Conservation (phyloP, 1,140 invertebrate genomes). For the Chrysomallon squamiferum region DNA sequence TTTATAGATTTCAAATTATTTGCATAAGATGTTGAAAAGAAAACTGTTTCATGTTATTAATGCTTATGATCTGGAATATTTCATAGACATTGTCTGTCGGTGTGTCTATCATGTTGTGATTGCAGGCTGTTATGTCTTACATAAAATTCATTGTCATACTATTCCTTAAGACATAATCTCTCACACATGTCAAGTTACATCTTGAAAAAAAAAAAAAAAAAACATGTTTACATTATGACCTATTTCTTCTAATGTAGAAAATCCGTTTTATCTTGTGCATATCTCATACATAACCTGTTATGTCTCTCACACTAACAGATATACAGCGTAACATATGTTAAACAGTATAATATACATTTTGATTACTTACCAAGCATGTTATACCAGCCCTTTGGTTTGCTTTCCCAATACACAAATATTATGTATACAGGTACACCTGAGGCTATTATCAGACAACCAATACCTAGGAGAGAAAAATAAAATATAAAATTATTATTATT, state of each 20-base stretch:
- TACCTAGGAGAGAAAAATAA: conserved; percentile 36
- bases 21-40: neutral
- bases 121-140: neutral
- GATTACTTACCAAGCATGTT: conserved; percentile 49
- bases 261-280: neutral
- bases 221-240: neutral
- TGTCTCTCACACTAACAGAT: neutral
- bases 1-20: neutral
- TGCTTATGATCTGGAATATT: neutral
- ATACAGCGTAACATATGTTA: neutral
- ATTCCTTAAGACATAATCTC: neutral
- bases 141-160: neutral
- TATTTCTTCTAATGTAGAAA: neutral
- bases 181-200: neutral
- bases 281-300: neutral
- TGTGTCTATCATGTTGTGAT: neutral
- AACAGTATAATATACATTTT: neutral
- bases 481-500: neutral
- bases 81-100: neutral
- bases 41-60: neutral
- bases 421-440: conserved; percentile 90
- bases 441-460: conserved; percentile 56
- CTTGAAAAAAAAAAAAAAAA: neutral
- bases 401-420: conserved; percentile 81
- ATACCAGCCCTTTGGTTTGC: conserved; percentile 75